Conservation (phyloP, 2,888 invertebrate species). For the Stenotaenia linearis region DNA sequence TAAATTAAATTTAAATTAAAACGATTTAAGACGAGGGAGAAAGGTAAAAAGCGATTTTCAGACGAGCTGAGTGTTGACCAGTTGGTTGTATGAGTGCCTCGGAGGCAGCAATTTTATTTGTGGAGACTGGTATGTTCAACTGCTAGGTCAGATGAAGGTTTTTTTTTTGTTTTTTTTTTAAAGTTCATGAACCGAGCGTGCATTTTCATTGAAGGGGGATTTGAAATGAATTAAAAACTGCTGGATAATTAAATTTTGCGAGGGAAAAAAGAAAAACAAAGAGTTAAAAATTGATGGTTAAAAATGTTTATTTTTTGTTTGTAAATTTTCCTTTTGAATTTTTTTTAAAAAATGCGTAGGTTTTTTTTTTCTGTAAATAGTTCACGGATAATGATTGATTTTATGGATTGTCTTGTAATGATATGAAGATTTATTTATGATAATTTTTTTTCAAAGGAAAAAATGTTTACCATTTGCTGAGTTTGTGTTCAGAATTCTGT, state of each 20-base stretch:
- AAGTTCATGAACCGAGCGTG: neutral
- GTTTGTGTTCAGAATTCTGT: neutral
- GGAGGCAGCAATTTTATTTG: conserved; percentile 11
- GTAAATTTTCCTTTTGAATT: too few species aligned
- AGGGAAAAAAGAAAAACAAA: neutral
- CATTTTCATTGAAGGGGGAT: neutral
- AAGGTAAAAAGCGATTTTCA: neutral
- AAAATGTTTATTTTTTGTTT: too few species aligned
- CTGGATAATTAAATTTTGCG: neutral
- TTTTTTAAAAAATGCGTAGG: too few species aligned
- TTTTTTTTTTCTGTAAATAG: too few species aligned
- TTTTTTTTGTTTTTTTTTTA: neutral
- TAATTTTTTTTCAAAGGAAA: too few species aligned
- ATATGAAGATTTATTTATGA: too few species aligned
- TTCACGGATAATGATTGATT: too few species aligned
- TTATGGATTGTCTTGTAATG: too few species aligned
- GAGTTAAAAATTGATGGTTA: too few species aligned
- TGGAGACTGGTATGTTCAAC: conserved; percentile 3
- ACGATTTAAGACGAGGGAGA: neutral
- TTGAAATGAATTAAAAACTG: neutral
- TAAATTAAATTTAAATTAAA: neutral
- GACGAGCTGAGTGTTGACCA: neutral
- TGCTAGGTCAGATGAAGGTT: conserved; percentile 1
- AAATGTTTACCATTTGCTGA: too few species aligned
- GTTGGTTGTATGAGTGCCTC: neutral